Conservation (phyloP, 2,113 vertebrate genomes). For the Lophura nycthemera region DNA sequence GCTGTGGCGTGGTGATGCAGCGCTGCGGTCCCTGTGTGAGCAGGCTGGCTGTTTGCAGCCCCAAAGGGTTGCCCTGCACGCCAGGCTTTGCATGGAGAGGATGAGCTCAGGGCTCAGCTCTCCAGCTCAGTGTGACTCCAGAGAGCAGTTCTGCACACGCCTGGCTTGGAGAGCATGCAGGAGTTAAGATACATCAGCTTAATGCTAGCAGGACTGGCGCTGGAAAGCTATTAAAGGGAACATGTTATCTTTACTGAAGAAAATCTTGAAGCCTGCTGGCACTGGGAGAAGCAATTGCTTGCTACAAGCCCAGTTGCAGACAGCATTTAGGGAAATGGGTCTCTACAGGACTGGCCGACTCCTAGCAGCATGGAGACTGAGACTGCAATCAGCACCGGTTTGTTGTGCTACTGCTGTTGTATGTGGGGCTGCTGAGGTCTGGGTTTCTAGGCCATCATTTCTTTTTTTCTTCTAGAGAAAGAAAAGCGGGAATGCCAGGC, state of each 20-base stretch:
- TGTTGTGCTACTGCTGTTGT: not conserved
- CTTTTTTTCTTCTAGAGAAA: slow-evolving; percentile 78
- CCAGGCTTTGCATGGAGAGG: not conserved
- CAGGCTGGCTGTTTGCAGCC: not conserved
- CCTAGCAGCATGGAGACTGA: not conserved
- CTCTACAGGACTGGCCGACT: not conserved
- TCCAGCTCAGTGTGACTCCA: fast-evolving
- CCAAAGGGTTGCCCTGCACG: fast-evolving
- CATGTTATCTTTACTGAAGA: slow-evolving; percentile 54
- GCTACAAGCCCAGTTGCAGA: slow-evolving; percentile 4
- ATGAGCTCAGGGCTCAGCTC: not conserved
- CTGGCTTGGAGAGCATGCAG: not conserved
- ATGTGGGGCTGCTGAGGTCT: not conserved
- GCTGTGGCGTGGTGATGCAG: not conserved
- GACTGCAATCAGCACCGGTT: not conserved
- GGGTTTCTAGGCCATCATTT: not conserved
- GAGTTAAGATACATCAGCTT: slow-evolving; percentile 54
- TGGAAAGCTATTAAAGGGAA: slow-evolving; percentile 49
- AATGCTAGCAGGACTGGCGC: slow-evolving; percentile 30
- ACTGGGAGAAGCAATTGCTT: slow-evolving; percentile 13
- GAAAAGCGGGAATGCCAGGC: slow-evolving; percentile 87
- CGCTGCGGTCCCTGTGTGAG: not conserved
- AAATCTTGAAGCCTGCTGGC: slow-evolving; percentile 48
- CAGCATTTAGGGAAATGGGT: slow-evolving; percentile 19
- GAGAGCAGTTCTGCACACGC: not conserved